Evolutionary conservation across 1,140 invertebrate genomes (phyloP).

Genomic region (Drosophila bifasciata): DNA sequence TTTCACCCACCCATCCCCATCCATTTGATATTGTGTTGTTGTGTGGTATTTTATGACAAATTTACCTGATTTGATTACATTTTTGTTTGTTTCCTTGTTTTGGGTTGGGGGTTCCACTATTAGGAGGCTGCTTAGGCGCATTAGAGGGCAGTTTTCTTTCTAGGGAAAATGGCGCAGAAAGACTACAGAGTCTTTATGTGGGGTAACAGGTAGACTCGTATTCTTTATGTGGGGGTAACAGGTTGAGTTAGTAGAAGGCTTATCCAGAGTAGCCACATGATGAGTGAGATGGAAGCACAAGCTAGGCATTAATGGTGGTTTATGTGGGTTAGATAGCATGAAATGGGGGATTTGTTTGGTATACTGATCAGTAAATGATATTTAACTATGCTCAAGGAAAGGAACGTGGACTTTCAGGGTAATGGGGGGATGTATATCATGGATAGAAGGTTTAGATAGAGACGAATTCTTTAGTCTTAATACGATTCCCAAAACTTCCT

Average conservation of each 20-base stretch:
- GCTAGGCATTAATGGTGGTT: too few species aligned
- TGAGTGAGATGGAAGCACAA: neutral
- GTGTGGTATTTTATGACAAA: constrained; percentile 78
- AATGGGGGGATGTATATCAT: too few species aligned
- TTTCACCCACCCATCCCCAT: constrained; percentile 33
- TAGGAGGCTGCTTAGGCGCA: constrained; percentile 36
- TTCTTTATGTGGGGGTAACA: constrained; percentile 36
- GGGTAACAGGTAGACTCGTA: constrained; percentile 41
- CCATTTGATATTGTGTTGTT: constrained; percentile 28
- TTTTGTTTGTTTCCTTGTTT: constrained; percentile 24
- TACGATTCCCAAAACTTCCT: neutral
- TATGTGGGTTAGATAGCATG: too few species aligned
- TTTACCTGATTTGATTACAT: constrained; percentile 83
- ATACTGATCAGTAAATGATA: too few species aligned
- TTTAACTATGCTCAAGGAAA: too few species aligned
- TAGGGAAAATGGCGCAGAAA: constrained; percentile 35
- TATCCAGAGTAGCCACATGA: neutral
- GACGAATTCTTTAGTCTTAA: neutral
- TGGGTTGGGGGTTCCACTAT: constrained; percentile 14
- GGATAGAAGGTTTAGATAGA: too few species aligned
- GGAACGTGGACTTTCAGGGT: too few species aligned
- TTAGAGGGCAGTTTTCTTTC: constrained; percentile 44
- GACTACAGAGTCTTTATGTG: constrained; percentile 13
- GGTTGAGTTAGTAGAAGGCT: constrained; percentile 47
- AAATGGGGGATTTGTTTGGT: too few species aligned